Base-by-base conservation (phyloP, 2,888 invertebrate species). In the Toxonevra muliebris region DNA sequence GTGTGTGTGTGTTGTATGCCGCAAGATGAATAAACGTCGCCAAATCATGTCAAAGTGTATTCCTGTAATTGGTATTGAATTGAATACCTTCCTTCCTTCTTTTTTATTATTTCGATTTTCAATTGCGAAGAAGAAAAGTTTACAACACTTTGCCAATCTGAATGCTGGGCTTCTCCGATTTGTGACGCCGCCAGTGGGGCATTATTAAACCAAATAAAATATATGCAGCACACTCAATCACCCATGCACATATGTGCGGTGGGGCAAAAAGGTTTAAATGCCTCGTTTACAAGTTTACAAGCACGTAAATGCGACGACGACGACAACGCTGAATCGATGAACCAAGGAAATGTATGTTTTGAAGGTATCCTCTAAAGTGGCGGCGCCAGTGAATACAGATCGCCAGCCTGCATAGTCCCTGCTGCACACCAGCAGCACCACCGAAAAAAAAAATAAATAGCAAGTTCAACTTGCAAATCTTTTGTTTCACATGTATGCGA, bases 261-360 rank as follows among this genome's bases (percentile, higher is more conserved):
- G 45, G 45, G 55, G 61, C 41, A 48, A 43, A 61, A 61, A 66
- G 61, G 58, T 65, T 58, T 53, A 66, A 60, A 66, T 61, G 66
- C 66, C 66, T 66, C 66, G 57, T 66, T 61, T 66, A 66, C 66
- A 66, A 66, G 52, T 61, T 66, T 66, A 66, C 66, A 66, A n/a
- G 10, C 48, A 20, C 42, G 43, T n/a, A 40, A 53, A 63, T 43
- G 55, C 55, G 45, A 45, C 41, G 1, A 17, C 40, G 61, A n/a
- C n/a, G 30, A 30, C 3, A 4, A 30, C 30, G 30, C 2, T 30
- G 30, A 30, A 30, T 30, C 30, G 30, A 30, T 30, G 30, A 30
- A 30, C 30, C 30, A 7, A 30, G 30, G 30, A 30, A 30, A 30
- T 30, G 30, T 30, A 4, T 30, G 7, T 30, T 30, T 30, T 30